A percentile compares a stretch with the other conserved stretches of the same genome.
Conservation (phyloP, 2,797 vertebrate species). For the Pseudotriccus pelzelni region DNA sequence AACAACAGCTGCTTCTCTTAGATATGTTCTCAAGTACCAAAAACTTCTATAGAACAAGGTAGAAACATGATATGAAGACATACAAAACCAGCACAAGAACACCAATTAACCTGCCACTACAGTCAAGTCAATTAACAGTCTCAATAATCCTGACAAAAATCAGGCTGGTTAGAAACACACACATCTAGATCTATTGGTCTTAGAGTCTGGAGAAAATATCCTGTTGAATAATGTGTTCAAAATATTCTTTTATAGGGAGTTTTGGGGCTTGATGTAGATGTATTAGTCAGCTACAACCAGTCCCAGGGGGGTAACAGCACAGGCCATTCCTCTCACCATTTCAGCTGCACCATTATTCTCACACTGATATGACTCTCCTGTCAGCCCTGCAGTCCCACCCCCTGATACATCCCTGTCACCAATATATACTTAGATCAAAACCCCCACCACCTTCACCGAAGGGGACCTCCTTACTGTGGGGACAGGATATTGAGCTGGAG, state of each 20-base stretch:
- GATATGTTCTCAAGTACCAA: neutral
- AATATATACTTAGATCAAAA: neutral
- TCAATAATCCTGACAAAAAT: neutral
- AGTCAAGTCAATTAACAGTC: neutral
- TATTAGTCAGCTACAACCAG: neutral
- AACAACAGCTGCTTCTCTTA: neutral
- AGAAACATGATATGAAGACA: neutral
- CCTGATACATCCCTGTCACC: rapidly evolving
- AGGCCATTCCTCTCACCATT: neutral
- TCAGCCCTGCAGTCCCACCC: neutral
- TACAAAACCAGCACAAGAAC: neutral
- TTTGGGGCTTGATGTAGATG: neutral
- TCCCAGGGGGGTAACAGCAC: neutral
- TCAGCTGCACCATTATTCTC: neutral
- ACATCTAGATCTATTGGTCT: neutral
- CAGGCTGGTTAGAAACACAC: neutral
- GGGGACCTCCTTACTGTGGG: neutral
- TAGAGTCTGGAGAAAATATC: neutral
- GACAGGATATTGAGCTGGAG: neutral
- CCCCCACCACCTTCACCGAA: neutral
- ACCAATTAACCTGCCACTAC: neutral
- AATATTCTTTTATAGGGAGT: neutral
- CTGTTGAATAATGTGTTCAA: neutral
- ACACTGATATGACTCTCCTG: neutral
- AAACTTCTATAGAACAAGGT: neutral